A percentile compares a stretch with the other conserved stretches of the same genome.
These are phyloP conservation scores for Tortricodes alternella DNA, from an alignment of 2,888 invertebrate genomes.

Conservation along the genomic window DNA sequence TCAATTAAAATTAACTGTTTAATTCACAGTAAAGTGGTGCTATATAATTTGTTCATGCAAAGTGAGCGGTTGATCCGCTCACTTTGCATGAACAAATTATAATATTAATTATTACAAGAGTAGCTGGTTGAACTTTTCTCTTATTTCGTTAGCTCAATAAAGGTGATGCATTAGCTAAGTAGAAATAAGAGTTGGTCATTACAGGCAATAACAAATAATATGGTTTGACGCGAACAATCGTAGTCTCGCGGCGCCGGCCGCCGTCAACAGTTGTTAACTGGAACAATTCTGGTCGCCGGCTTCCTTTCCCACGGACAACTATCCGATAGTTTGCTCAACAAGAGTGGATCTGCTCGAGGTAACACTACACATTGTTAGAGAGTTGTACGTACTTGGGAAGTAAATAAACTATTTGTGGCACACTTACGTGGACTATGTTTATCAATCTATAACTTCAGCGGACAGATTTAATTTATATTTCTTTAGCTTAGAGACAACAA, in stretches of 20 bases:
- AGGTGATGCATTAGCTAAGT: neutral
- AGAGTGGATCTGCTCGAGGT: conserved; percentile 17
- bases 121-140: neutral
- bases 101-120: too few relatives aligned
- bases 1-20: too few relatives aligned
- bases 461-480: conserved; percentile 2
- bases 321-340: conserved; percentile 29
- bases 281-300: conserved; percentile 18
- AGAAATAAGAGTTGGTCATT: conserved; percentile 5
- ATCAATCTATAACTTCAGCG: neutral
- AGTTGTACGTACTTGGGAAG: conserved; percentile 22
- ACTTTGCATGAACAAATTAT: too few relatives aligned
- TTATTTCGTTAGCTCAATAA: neutral
- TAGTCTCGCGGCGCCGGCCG: neutral
- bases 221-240: conserved; percentile 10
- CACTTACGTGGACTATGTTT: conserved; percentile 3
- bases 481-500: too few relatives aligned
- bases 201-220: conserved; percentile 16
- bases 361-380: conserved; percentile 24
- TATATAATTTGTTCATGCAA: too few relatives aligned
- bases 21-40: too few relatives aligned
- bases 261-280: conserved; percentile 26
- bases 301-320: conserved; percentile 22
- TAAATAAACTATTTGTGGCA: conserved; percentile 21
- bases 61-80: too few relatives aligned